Conservation (phyloP, 1,140 invertebrate genomes). For the Zelostemma sp. region DNA sequence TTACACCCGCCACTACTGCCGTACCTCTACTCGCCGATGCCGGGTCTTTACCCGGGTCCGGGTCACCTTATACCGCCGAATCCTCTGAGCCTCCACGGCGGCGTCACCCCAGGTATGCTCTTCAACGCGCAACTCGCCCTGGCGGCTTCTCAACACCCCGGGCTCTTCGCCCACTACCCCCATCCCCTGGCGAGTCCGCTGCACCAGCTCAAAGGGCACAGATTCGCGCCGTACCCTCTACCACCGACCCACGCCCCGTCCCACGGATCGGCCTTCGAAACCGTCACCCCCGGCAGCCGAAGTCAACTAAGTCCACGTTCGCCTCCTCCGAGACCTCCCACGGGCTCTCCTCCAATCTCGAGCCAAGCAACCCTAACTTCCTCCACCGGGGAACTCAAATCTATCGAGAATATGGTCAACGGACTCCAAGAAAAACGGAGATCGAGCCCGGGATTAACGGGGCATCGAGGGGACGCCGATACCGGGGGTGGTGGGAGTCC, state of each 20-base stretch:
- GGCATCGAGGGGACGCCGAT: conserved; percentile 56
- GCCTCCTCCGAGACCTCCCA: conserved; percentile 73
- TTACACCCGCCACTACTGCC: conserved; percentile 88
- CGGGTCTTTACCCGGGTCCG: conserved; percentile 81
- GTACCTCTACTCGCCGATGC: conserved; percentile 86
- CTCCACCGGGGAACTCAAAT: conserved; percentile 85
- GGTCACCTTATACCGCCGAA: conserved; percentile 77
- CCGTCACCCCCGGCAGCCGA: conserved; percentile 79
- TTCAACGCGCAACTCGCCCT: conserved; percentile 86
- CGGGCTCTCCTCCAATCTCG: conserved; percentile 73
- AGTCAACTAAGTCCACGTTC: conserved; percentile 77
- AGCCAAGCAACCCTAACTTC: conserved; percentile 64
- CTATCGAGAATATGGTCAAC: conserved; percentile 97
- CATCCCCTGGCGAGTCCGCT: conserved; percentile 69
- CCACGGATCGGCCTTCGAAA: conserved; percentile 85
- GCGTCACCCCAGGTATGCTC: conserved; percentile 80
- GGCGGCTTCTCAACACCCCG: conserved; percentile 82
- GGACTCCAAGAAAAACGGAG: conserved; percentile 83
- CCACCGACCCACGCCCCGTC: conserved; percentile 72
- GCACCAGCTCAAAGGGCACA: conserved; percentile 74
- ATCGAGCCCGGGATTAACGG: conserved; percentile 57
- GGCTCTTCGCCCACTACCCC: conserved; percentile 78
- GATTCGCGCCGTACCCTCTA: conserved; percentile 88
- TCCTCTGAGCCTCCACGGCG: conserved; percentile 75
- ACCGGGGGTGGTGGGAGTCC: conserved; percentile 63